Conservation (phyloP, 2,888 invertebrate species). For the Byasa hedistus region DNA sequence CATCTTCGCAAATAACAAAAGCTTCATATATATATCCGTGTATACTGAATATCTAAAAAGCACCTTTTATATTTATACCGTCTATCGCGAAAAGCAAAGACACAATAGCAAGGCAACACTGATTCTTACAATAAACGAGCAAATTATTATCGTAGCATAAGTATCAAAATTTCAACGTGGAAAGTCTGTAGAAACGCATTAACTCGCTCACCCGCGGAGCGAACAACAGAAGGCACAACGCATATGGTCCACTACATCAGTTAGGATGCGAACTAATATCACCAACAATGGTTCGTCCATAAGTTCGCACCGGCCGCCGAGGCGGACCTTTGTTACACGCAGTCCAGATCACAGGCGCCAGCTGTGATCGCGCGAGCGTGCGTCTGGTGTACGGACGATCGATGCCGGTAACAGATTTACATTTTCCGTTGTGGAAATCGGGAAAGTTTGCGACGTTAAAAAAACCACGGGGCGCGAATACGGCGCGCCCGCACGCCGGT, state of each 20-base stretch:
- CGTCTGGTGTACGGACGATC: constrained; percentile 70
- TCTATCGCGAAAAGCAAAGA: constrained; percentile 76
- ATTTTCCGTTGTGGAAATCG: constrained; percentile 77
- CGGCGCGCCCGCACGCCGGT: constrained; percentile 77
- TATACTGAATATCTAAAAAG: constrained; percentile 52
- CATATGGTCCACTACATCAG: constrained; percentile 71
- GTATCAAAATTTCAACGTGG: constrained; percentile 57
- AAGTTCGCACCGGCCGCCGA: constrained; percentile 30
- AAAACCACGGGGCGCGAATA: constrained; percentile 58
- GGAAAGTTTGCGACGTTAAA: constrained; percentile 73
- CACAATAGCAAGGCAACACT: constrained; percentile 79
- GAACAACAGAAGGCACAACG: constrained; percentile 72
- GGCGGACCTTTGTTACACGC: constrained; percentile 65
- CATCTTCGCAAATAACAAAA: constrained; percentile 22
- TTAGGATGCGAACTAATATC: constrained; percentile 63
- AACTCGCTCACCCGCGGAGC: constrained; percentile 52
- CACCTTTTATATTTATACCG: constrained; percentile 67
- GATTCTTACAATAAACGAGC: constrained; percentile 62
- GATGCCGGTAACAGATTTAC: constrained; percentile 78
- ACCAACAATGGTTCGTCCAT: constrained; percentile 54
- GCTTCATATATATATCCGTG: constrained; percentile 30
- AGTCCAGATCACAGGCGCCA: constrained; percentile 64
- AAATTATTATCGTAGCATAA: constrained; percentile 55
- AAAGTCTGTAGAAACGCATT: constrained; percentile 43
- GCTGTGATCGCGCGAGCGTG: constrained; percentile 67